These are phyloP conservation scores for Acronicta psi DNA, from an alignment of 2,888 invertebrate genomes.

Conservation along the genomic window DNA sequence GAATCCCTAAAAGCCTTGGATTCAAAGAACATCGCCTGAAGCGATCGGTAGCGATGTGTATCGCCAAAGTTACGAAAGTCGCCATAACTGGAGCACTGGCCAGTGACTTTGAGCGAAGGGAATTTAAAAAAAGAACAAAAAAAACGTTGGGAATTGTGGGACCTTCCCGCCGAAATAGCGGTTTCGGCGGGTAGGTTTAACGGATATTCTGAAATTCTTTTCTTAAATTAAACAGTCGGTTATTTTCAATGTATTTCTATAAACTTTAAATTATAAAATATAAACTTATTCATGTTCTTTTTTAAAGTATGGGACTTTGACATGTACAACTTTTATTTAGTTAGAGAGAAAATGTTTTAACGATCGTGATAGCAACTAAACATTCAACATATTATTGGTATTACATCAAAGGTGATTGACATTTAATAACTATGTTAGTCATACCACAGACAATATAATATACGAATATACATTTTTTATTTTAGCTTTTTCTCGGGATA, in stretches of 20 bases:
- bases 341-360: too few relatives aligned
- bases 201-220: slow-evolving; percentile 15
- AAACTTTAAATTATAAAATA: too few relatives aligned
- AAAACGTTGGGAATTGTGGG: slow-evolving; percentile 57
- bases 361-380: background rate
- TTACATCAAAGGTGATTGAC: slow-evolving; percentile 48
- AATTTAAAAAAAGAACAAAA: slow-evolving; percentile 59
- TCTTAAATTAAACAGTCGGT: background rate
- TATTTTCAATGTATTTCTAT: too few relatives aligned
- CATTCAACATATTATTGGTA: slow-evolving; percentile 3
- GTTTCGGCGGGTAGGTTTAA: slow-evolving; percentile 53
- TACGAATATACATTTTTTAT: slow-evolving; percentile 59
- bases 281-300: too few relatives aligned
- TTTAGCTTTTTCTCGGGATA: slow-evolving; percentile 47
- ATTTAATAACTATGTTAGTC: slow-evolving; percentile 30
- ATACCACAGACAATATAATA: slow-evolving; percentile 26
- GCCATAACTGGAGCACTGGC: slow-evolving; percentile 59
- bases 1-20: slow-evolving; percentile 51
- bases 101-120: slow-evolving; percentile 52
- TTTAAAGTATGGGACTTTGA: too few relatives aligned
- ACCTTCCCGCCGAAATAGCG: slow-evolving; percentile 56
- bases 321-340: too few relatives aligned
- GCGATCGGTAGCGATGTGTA: slow-evolving; percentile 52
- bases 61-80: slow-evolving; percentile 63
- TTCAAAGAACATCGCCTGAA: slow-evolving; percentile 37